These are phyloP conservation scores for Melinaea menophilus DNA, from an alignment of 2,888 invertebrate genomes.

Conservation along the genomic window DNA sequence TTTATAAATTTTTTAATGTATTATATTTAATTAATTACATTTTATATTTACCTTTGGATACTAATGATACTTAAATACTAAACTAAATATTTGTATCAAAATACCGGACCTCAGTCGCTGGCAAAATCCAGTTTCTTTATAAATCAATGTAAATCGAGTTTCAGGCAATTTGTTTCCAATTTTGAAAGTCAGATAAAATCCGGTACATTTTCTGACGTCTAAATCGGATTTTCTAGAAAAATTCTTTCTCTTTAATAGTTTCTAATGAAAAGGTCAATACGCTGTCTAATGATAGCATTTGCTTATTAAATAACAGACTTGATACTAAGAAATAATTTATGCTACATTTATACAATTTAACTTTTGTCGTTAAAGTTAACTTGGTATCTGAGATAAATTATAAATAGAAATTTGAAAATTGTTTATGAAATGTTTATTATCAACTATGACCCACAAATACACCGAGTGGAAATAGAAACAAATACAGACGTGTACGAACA, in stretches of 20 bases:
- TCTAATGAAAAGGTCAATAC: neutral
- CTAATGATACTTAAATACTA: too few species aligned
- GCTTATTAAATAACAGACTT: neutral
- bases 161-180: constrained; percentile 7
- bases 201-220: constrained; percentile 5
- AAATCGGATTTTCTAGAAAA: constrained; percentile 2
- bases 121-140: neutral
- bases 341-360: neutral
- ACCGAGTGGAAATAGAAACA: constrained; percentile 56
- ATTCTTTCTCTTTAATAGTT: constrained; percentile 2
- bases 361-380: neutral
- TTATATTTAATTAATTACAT: too few species aligned
- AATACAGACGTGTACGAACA: constrained; percentile 58
- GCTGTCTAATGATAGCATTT: neutral
- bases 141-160: constrained; percentile 8
- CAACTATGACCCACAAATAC: constrained; percentile 64
- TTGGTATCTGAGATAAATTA: too few species aligned
- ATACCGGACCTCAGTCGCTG: neutral
- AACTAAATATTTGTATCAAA: neutral
- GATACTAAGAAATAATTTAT: neutral
- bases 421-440: too few species aligned
- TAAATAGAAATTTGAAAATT: too few species aligned
- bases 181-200: constrained; percentile 2
- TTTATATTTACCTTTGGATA: too few species aligned
- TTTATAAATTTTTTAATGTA: too few species aligned